Evolutionary conservation across 2,888 invertebrate species (phyloP).

Genomic region (Lasiommata megera): DNA sequence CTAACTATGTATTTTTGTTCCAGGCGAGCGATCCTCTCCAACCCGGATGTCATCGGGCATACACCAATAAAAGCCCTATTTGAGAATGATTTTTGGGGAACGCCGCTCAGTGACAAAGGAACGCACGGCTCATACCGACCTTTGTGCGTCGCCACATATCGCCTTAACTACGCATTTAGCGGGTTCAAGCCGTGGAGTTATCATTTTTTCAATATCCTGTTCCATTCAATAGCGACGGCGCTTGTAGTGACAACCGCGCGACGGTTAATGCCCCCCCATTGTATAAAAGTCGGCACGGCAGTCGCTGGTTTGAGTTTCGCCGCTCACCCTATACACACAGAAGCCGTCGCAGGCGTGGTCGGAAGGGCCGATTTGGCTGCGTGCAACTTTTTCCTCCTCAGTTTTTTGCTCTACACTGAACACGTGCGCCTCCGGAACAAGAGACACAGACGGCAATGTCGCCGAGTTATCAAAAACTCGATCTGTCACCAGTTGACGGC

Average conservation of each 20-base stretch:
- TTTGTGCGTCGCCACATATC: constrained; percentile 93
- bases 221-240: constrained; percentile 92
- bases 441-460: constrained; percentile 57
- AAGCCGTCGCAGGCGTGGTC: constrained; percentile 97
- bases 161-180: constrained; percentile 89
- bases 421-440: constrained; percentile 86
- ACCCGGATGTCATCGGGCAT: constrained; percentile 93
- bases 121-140: constrained; percentile 99
- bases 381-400: constrained; percentile 93
- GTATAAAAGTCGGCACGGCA: constrained; percentile 84
- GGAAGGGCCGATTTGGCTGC: constrained; percentile 97
- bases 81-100: constrained; percentile 99
- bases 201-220: constrained; percentile 91
- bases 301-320: constrained; percentile 94
- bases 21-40: constrained; percentile 97
- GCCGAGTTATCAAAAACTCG: constrained; percentile 56
- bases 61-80: constrained; percentile 91
- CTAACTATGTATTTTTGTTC: constrained; percentile 39
- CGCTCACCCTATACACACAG: constrained; percentile 97
- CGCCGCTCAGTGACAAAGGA: constrained; percentile 93
- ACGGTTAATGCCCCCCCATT: constrained; percentile 84
- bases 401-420: constrained; percentile 92
- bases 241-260: constrained; percentile 90
- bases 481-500: constrained; percentile 49
- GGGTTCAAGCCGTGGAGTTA: constrained; percentile 91